A percentile compares a stretch with the other conserved stretches of the same genome.
Evolutionary conservation across 1,140 invertebrate species (phyloP).

Genomic region (Drosophila subobscura): DNA sequence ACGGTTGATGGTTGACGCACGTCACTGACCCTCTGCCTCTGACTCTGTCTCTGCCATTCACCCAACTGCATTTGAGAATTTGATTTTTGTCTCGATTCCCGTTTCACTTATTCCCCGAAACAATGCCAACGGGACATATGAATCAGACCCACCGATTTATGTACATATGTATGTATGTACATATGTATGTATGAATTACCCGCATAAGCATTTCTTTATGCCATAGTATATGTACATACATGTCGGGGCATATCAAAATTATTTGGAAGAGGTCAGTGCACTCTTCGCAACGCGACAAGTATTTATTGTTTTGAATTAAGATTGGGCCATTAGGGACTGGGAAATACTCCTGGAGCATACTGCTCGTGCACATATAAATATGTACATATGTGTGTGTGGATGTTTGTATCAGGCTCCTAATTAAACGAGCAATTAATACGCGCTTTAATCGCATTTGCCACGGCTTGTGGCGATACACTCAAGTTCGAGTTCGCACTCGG

Average conservation of each 20-base stretch:
- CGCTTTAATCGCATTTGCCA: conserved; percentile 72
- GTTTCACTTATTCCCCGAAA: conserved; percentile 29
- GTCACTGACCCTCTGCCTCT: conserved; percentile 46
- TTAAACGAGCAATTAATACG: conserved; percentile 74
- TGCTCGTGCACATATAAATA: too few relatives aligned
- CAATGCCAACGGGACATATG: conserved; percentile 55
- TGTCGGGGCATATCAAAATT: conserved; percentile 36
- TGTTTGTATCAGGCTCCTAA: conserved; percentile 48
- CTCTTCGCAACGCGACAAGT: conserved; percentile 68
- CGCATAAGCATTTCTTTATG: conserved; percentile 39
- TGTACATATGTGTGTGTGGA: too few relatives aligned
- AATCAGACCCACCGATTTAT: conserved; percentile 37
- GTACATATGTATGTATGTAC: too few relatives aligned
- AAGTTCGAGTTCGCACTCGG: conserved; percentile 54
- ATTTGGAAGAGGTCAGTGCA: conserved; percentile 64
- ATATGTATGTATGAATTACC: conserved; percentile 6
- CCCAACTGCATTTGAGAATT: conserved; percentile 65
- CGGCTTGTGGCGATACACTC: conserved; percentile 73
- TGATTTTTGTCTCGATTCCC: conserved; percentile 51
- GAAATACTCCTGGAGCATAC: not conserved
- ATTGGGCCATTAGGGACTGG: conserved; percentile 22
- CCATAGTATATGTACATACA: conserved; percentile 11
- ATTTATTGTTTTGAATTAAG: conserved; percentile 58
- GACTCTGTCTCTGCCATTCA: not conserved
- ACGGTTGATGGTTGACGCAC: conserved; percentile 35